Percentiles rank a stretch among this genome's conserved stretches.
phyloP scores from a whole-genome alignment of 2,888 invertebrate species.

The Drosophila mettleri region DNA sequence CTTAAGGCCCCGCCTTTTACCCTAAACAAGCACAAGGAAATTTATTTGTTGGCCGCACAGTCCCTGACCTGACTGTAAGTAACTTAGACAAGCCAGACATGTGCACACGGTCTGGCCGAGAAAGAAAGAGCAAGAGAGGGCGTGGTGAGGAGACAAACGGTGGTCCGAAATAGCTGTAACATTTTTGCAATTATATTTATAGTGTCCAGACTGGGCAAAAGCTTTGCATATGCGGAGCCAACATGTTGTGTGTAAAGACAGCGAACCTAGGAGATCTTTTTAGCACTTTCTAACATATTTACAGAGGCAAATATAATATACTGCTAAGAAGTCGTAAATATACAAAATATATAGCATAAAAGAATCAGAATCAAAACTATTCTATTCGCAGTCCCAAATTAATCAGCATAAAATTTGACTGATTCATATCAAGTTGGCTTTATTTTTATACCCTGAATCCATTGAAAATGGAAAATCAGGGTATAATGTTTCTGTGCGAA shows the following conservation, averaged over 20 bases:
- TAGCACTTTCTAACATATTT: neutral
- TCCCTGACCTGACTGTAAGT: conserved; percentile 54
- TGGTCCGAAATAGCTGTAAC: conserved; percentile 55
- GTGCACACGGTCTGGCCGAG: neutral
- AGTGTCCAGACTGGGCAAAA: conserved; percentile 12
- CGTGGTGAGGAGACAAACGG: neutral
- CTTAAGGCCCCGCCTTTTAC: neutral
- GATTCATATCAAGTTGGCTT: no score
- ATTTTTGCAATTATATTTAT: conserved; percentile 73
- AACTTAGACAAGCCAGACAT: conserved; percentile 45
- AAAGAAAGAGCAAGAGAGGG: neutral
- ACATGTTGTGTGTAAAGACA: neutral
- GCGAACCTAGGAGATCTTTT: no score
- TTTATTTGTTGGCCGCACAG: conserved; percentile 56
- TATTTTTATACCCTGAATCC: no score
- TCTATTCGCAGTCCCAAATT: no score
- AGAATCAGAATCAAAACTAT: no score
- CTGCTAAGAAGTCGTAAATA: no score
- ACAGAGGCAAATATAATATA: no score
- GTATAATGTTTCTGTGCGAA: no score
- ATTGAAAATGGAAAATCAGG: no score
- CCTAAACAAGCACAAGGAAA: conserved; percentile 50
- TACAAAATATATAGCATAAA: no score
- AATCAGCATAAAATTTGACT: no score
- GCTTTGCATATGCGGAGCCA: conserved; percentile 3